phyloP scores from a whole-genome alignment of 2,113 vertebrate genomes.

The Takifugu bimaculatus region DNA sequence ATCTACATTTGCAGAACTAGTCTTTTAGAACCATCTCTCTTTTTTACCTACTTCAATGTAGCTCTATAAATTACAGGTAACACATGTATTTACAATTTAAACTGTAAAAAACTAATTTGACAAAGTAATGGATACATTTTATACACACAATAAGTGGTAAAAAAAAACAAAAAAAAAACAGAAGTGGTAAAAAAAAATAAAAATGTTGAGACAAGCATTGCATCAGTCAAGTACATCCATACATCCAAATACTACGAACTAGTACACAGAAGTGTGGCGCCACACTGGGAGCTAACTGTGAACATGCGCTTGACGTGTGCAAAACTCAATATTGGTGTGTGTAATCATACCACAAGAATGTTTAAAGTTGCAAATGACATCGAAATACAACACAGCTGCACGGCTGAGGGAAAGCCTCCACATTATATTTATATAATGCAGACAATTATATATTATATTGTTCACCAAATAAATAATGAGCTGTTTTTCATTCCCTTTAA shows the following conservation, averaged over 20 bases:
- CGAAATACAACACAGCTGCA: slow-evolving; percentile 17
- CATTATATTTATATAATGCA: too few relatives aligned
- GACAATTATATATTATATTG: too few relatives aligned
- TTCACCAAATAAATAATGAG: slow-evolving; percentile 5
- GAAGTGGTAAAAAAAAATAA: slow-evolving; percentile 24
- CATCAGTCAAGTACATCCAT: slow-evolving; percentile 54
- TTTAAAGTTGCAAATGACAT: slow-evolving; percentile 16
- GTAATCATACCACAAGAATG: not conserved
- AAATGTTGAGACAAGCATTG: slow-evolving; percentile 24
- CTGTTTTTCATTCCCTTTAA: slow-evolving; percentile 45
- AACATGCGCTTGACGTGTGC: slow-evolving; percentile 1
- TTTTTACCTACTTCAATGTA: slow-evolving; percentile 33
- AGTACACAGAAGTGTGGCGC: too few relatives aligned
- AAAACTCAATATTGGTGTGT: slow-evolving; percentile 8
- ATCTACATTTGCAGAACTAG: slow-evolving; percentile 25
- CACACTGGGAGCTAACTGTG: slow-evolving; percentile 3
- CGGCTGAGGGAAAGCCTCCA: not conserved
- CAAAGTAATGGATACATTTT: slow-evolving; percentile 28
- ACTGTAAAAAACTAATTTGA: slow-evolving; percentile 29
- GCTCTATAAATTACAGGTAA: slow-evolving; percentile 68
- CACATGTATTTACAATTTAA: slow-evolving; percentile 69
- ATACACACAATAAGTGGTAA: slow-evolving; percentile 32
- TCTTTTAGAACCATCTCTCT: slow-evolving; percentile 18
- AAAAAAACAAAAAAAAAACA: slow-evolving; percentile 24
- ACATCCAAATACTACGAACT: slow-evolving; percentile 17